phyloP scores from a whole-genome alignment of 30 jellyfish, hydroid and myxozoan genomes.

The Pelagia noctiluca region DNA sequence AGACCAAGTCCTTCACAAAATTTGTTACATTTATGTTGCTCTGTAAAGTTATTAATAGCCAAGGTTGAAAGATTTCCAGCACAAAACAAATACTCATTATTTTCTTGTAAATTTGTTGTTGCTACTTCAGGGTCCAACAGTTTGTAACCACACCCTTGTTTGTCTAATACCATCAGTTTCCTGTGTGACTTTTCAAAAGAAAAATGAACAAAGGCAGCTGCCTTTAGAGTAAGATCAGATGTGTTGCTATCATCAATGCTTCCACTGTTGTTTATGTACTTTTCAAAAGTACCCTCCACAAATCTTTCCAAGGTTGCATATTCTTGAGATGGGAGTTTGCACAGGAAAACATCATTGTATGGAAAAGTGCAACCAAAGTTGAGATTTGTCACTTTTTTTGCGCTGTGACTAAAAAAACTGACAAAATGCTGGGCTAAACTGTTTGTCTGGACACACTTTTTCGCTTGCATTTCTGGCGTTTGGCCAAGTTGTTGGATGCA shows the following conservation, averaged over 20 bases:
- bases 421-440: too few species aligned
- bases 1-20: slow-evolving; percentile 42
- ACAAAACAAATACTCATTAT: slow-evolving; percentile 18
- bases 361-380: slow-evolving; percentile 23
- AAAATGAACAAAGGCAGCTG: slow-evolving; percentile 34
- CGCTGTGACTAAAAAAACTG: slow-evolving; percentile 9
- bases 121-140: slow-evolving; percentile 55
- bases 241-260: slow-evolving; percentile 7
- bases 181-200: slow-evolving; percentile 31
- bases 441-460: too few species aligned
- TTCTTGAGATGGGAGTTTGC: slow-evolving; percentile 33
- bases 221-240: slow-evolving; percentile 14
- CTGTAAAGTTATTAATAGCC: slow-evolving; percentile 24
- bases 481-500: not conserved
- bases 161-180: slow-evolving; percentile 36
- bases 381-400: slow-evolving; percentile 24
- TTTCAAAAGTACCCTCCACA: slow-evolving; percentile 40
- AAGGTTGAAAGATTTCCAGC: slow-evolving; percentile 24
- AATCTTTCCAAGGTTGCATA: slow-evolving; percentile 30
- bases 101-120: slow-evolving; percentile 18
- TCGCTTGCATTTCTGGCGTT: too few species aligned
- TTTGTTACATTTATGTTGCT: slow-evolving; percentile 18
- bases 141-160: slow-evolving; percentile 46
- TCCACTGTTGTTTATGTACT: slow-evolving; percentile 43
- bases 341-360: slow-evolving; percentile 34